These are phyloP conservation scores for Aegithalos caudatus DNA, from an alignment of 2,113 vertebrate species.

Conservation along the genomic window DNA sequence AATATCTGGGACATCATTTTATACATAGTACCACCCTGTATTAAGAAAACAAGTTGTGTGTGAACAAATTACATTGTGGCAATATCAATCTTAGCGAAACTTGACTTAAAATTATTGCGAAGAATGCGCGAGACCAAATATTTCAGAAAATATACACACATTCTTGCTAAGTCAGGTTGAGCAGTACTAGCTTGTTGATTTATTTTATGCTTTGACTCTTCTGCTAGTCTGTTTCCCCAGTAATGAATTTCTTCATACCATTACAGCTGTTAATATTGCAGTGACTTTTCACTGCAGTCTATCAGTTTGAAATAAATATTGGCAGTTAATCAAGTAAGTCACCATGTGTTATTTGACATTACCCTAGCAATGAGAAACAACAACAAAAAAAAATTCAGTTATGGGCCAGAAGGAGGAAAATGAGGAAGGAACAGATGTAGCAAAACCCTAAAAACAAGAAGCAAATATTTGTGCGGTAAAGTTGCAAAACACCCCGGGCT, in stretches of 20 bases:
- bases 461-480: background rate
- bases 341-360: background rate
- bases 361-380: background rate
- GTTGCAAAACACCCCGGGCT: background rate
- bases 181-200: background rate
- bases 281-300: slow-evolving; percentile 11
- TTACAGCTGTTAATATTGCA: slow-evolving; percentile 32
- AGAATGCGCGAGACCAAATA: background rate
- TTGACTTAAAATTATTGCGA: background rate
- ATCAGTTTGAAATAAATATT: slow-evolving; percentile 33
- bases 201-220: background rate
- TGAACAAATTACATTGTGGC: background rate
- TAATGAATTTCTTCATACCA: background rate
- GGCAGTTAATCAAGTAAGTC: slow-evolving; percentile 10
- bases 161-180: background rate
- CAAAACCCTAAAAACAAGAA: background rate
- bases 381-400: background rate
- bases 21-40: background rate
- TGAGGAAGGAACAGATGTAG: background rate
- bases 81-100: background rate
- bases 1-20: background rate
- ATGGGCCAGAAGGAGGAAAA: background rate
- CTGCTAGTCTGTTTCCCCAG: background rate
- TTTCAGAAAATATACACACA: background rate
- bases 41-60: background rate